Evolutionary conservation across 1,140 invertebrate species (phyloP).

Genomic region (Heliconius nattereri): DNA sequence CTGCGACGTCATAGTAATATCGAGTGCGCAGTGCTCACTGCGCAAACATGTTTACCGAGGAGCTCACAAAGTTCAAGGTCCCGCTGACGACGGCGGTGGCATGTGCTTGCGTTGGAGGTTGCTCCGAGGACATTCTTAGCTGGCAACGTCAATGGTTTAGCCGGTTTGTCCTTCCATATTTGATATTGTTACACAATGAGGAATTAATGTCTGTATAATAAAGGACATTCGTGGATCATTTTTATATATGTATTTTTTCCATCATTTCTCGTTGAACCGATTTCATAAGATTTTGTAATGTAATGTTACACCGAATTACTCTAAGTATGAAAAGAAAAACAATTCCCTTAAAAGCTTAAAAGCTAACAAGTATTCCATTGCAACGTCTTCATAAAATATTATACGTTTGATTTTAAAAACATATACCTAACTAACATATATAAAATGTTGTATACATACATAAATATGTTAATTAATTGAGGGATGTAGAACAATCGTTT

Average conservation of each 20-base stretch:
- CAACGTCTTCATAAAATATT: too few relatives aligned
- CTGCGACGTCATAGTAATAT: constrained; percentile 64
- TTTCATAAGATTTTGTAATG: too few relatives aligned
- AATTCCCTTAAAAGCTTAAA: too few relatives aligned
- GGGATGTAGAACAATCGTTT: neutral
- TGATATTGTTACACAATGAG: neutral
- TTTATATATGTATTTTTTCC: neutral
- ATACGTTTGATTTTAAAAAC: too few relatives aligned
- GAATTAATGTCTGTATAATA: neutral
- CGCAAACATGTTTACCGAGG: constrained; percentile 78
- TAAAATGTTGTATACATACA: too few relatives aligned
- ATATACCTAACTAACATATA: too few relatives aligned
- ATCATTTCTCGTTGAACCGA: neutral
- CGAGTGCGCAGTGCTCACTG: constrained; percentile 70
- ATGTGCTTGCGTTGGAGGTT: constrained; percentile 67
- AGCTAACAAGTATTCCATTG: too few relatives aligned
- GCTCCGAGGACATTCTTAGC: constrained; percentile 52
- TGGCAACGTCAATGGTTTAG: constrained; percentile 32
- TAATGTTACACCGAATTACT: too few relatives aligned
- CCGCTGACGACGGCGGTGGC: constrained; percentile 59
- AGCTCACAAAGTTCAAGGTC: constrained; percentile 76
- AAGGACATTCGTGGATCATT: neutral
- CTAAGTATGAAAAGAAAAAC: too few relatives aligned
- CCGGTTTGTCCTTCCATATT: constrained; percentile 29
- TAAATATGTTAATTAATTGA: neutral